These are phyloP conservation scores for Cygnus atratus DNA, from an alignment of 2,113 vertebrate genomes.

Conservation along the genomic window DNA sequence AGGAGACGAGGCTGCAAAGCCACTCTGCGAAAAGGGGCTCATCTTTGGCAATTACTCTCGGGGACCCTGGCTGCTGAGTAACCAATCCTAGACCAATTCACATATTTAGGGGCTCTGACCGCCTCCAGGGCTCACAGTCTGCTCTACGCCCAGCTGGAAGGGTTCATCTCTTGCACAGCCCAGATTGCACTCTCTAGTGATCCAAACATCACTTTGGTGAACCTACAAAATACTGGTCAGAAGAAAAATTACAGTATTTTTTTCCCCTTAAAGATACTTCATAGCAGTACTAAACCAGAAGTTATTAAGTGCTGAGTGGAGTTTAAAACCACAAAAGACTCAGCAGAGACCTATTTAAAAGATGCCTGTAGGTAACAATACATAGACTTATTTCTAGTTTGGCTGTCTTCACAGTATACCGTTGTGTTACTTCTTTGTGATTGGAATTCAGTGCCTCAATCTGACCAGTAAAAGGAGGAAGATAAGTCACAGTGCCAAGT, in stretches of 20 bases:
- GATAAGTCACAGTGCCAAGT: background rate
- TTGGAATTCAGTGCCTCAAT: background rate
- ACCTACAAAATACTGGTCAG: background rate
- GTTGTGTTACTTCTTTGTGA: background rate
- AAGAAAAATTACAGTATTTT: background rate
- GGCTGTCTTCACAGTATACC: slow-evolving; percentile 30
- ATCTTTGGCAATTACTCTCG: background rate
- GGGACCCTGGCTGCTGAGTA: background rate
- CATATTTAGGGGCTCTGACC: background rate
- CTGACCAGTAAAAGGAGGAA: background rate
- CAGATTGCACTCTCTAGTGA: background rate
- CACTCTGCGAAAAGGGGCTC: fast-evolving
- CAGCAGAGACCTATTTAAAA: slow-evolving; percentile 6
- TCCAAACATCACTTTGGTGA: background rate
- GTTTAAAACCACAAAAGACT: background rate
- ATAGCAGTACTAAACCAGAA: background rate
- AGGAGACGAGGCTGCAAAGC: background rate
- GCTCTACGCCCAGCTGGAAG: background rate
- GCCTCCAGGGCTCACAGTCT: fast-evolving
- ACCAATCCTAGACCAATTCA: background rate
- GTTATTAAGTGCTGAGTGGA: slow-evolving; percentile 7
- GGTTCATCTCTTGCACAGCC: fast-evolving
- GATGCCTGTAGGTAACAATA: slow-evolving; percentile 8
- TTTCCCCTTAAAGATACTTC: background rate
- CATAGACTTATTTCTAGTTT: background rate